Evolutionary conservation across 2,888 invertebrate species (phyloP).

Genomic region (Lumbricus terrestris): DNA sequence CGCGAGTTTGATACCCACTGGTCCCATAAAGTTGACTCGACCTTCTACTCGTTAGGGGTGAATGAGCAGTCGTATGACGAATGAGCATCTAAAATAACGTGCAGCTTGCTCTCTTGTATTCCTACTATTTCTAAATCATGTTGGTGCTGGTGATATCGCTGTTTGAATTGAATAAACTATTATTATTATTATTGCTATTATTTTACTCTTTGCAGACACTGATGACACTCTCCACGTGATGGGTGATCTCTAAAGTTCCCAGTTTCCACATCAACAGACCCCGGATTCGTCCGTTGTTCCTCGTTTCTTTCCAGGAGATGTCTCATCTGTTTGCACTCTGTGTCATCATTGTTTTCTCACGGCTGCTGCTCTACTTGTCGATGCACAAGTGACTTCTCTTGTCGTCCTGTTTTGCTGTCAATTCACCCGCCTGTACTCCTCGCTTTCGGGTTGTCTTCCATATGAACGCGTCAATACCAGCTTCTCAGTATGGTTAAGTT

Average conservation of each 20-base stretch:
- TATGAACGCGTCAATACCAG: background rate
- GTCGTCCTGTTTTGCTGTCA: background rate
- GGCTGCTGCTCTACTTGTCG: background rate
- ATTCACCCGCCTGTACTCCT: background rate
- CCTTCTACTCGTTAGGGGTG: too few species aligned
- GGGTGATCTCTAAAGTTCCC: conserved; percentile 22
- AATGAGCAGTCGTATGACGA: too few species aligned
- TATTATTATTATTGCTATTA: background rate
- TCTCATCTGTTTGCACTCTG: background rate
- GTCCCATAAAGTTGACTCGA: too few species aligned
- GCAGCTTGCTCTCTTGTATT: too few species aligned
- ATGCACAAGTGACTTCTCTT: background rate
- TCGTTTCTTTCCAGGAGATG: background rate
- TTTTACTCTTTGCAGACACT: conserved; percentile 18
- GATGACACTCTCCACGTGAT: conserved; percentile 30
- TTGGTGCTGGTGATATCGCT: too few species aligned
- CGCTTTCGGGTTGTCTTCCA: background rate
- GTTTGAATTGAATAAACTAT: too few species aligned
- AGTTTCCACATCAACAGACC: background rate
- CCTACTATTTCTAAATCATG: too few species aligned
- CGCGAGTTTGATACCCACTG: too few species aligned
- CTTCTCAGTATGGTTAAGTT: conserved; percentile 11
- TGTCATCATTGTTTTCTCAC: background rate
- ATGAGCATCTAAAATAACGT: too few species aligned
- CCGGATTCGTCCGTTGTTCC: background rate